Percentiles rank a stretch among this genome's conserved stretches.
phyloP scores from a whole-genome alignment of 2,797 vertebrate species.

The Columba guinea region DNA sequence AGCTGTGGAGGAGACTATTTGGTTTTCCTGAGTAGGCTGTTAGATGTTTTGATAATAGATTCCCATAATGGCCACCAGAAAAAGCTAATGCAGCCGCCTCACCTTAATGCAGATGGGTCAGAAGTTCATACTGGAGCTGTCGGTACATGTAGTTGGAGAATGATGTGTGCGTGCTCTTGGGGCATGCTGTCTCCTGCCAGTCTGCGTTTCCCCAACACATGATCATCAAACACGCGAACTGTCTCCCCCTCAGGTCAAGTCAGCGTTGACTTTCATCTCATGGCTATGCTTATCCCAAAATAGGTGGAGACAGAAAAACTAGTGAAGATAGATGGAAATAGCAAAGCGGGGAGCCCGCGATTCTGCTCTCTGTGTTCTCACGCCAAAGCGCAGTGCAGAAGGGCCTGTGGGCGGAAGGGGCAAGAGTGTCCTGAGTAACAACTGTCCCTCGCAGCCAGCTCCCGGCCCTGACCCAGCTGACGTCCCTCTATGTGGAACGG shows the following conservation, averaged over 20 bases:
- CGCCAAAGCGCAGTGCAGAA: rapidly evolving
- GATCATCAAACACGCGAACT: not conserved
- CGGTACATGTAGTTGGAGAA: not conserved
- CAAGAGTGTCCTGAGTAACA: not conserved
- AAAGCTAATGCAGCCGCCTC: not conserved
- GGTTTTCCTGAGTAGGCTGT: not conserved
- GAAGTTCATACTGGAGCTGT: conserved; percentile 2
- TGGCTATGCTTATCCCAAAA: not conserved
- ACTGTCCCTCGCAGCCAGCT: conserved; percentile 79
- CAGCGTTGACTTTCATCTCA: not conserved
- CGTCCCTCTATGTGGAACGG: conserved; percentile 88
- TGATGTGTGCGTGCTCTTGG: rapidly evolving
- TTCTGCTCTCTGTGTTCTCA: not conserved
- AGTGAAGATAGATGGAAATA: not conserved
- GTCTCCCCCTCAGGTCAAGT: not conserved
- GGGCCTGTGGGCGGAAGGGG: not conserved
- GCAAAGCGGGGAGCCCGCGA: not conserved
- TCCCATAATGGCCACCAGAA: not conserved
- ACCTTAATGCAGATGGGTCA: not conserved
- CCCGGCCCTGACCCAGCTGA: conserved; percentile 88
- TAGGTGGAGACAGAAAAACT: not conserved
- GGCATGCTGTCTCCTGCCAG: conserved; percentile 27
- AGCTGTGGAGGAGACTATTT: not conserved
- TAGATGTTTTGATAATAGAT: not conserved
- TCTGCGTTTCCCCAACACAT: not conserved